Evolutionary conservation across 1,140 invertebrate genomes (phyloP), one percentile per base, ranked within the genome.

Genomic region (Anoplolepis gracilipes): DNA sequence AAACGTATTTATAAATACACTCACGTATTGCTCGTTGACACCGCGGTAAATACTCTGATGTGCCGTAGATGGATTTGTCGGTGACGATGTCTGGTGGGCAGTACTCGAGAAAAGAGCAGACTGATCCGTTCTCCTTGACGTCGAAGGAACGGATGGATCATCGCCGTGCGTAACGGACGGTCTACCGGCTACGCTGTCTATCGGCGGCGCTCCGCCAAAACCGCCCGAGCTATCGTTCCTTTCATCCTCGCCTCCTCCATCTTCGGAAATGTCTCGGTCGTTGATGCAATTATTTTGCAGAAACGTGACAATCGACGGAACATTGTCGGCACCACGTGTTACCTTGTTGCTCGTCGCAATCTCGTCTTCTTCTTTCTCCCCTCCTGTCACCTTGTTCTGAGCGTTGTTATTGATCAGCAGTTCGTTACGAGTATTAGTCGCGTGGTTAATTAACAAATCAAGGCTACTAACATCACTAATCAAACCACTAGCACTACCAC

Each of bases 371-470:
- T 49, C 28, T 36, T 84, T 30, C 49, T 59, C 0, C 13, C 53
- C 19, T 36, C 39, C 33, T 70, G 30, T 64, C 16, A 59, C 19
- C 73, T 87, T 65, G 28, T 90, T 53, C 88, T 69, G 75, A 57
- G 42, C 85, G 85, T 81, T 84, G 65, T 90, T 84, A 69, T 88
- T 88, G 64, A 87, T 85, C 85, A 90, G 62, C 84, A 82, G 73
- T 30, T 90, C 89, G 85, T 92, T 92, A 89, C 67, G 87, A 87
- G 87, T 88, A 88, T 90, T 90, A 90, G 85, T 92, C 65, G 86
- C 90, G 88, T 84, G 87, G 90, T 93, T 94, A 94, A 90, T 91
- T 57, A 92, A 85, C 84, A 92, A 85, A 64, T 93, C 91, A 90
- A 91, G 92, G 88, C 92, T 93, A 87, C 73, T 72, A 46, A 59